Evolutionary conservation across 2,797 vertebrate genomes (phyloP), one percentile per base, ranked within the genome.

Genomic region (Cottoperca gobio): DNA sequence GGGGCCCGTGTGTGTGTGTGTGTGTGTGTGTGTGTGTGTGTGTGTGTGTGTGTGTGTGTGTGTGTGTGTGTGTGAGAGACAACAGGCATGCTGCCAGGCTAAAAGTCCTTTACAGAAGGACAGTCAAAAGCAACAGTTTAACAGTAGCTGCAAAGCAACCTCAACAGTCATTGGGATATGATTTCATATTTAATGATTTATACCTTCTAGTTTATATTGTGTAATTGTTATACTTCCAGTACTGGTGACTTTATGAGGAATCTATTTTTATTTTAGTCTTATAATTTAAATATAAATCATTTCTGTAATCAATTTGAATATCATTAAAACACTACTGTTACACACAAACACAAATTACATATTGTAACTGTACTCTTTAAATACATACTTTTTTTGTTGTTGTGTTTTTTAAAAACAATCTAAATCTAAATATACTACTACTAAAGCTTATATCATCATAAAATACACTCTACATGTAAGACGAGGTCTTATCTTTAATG

Each of bases 121-220:
- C 85, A 84, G 82, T 88, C 75, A 82, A 89, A 88, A 84, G 84
- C 90, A 92, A 89, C 90, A 91, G 88, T 89, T 91, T 81, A 87
- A 84, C 65, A 62, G 75, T 33, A 24, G 58, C 63, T 76, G 57
- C 72, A 62, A 75, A 71, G 68, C 48, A 61, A 39, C 55, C 17
- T 50, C 57, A 75, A 69, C 54, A 64, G 57, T 72, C 58, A 58
- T 4, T 40, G n/a, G 23, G 8, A 65, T 46, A 31, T 33, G 1
- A 69, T 77, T 78, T 17, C 13, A 33, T 69, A 49, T 73, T 64
- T 70, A 16, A 63, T 58, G 48, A 82, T 78, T 37, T 46, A 76
- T 33, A 53, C n/a, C 12, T 54, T 57, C 28, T 31, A 14, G 24
- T 70, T 59, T 28, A 39, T 63, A 49, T 60, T 50, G 46, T 12